phyloP scores from a whole-genome alignment of 2,113 vertebrate species.

The Carlito syrichta region DNA sequence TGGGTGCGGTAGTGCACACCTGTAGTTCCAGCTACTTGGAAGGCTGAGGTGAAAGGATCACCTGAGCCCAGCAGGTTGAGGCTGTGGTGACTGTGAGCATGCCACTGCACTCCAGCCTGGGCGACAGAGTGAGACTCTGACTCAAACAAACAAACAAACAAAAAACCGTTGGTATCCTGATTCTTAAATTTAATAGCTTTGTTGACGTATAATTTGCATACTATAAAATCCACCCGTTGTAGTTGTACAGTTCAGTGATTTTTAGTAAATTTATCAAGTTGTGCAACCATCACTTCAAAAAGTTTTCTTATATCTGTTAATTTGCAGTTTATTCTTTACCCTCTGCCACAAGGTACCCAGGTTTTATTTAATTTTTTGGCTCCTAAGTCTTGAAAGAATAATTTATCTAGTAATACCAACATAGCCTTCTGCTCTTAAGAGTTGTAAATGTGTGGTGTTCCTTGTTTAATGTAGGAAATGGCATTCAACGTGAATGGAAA shows the following conservation, averaged over 20 bases:
- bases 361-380: neutral
- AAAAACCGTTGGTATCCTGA: neutral
- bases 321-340: neutral
- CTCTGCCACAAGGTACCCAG: neutral
- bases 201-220: conserved; percentile 5
- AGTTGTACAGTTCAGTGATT: neutral
- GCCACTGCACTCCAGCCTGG: too few relatives aligned
- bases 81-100: too few relatives aligned
- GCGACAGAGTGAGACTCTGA: too few relatives aligned
- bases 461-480: neutral
- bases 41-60: too few relatives aligned
- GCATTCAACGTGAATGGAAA: neutral
- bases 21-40: too few relatives aligned
- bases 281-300: neutral
- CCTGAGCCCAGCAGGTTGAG: too few relatives aligned
- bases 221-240: neutral
- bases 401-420: neutral
- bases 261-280: conserved; percentile 10
- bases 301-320: neutral
- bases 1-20: too few relatives aligned
- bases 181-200: neutral
- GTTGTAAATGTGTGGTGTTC: neutral
- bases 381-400: neutral
- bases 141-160: too few relatives aligned
- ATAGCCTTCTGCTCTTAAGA: neutral